Base-by-base conservation (phyloP, 2,797 vertebrate genomes). In the Pseudochromis fuscus region DNA sequence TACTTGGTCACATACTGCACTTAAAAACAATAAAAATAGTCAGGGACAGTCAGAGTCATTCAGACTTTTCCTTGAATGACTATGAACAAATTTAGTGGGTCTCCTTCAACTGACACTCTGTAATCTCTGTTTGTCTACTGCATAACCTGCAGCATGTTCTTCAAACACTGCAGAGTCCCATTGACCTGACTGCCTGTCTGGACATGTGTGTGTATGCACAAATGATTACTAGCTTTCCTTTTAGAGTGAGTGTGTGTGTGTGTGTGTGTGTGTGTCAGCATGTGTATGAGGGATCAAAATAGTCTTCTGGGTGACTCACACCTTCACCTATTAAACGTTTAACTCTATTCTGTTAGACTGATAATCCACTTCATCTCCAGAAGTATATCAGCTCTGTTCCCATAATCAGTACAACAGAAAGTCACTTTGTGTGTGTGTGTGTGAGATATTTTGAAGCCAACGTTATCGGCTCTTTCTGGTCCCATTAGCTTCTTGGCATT, bases 51-150 rank as follows among this genome's bases (percentile, higher is more conserved):
- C n/a, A n/a, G n/a, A n/a, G n/a, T n/a, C n/a, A n/a, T n/a, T n/a
- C n/a, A n/a, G n/a, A n/a, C n/a, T n/a, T n/a, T n/a, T n/a, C n/a
- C n/a, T n/a, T n/a, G n/a, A n/a, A n/a, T n/a, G n/a, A n/a, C n/a
- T n/a, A n/a, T n/a, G n/a, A n/a, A n/a, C n/a, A n/a, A n/a, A n/a
- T n/a, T n/a, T n/a, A n/a, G n/a, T 49, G 3, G 16, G 7, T 55
- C 59, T 56, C 65, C 53, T 83, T 67, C 53, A 59, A n/a, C 28
- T 33, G 19, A 37, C 75, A 2, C 15, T 15, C 44, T 66, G 61
- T 84, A 44, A 86, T 85, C 75, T 79, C 27, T 78, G 10, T 83
- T 85, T 85, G 72, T 64, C 59, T 48, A 18, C 50, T 23, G 65
- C 51, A 30, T 38, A 66, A 59, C 46, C 25, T 67, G 58, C 66